Percentiles rank a stretch among this genome's conserved stretches.
Conservation (phyloP, 2,113 vertebrate genomes). For the Syngnathus scovelli region DNA sequence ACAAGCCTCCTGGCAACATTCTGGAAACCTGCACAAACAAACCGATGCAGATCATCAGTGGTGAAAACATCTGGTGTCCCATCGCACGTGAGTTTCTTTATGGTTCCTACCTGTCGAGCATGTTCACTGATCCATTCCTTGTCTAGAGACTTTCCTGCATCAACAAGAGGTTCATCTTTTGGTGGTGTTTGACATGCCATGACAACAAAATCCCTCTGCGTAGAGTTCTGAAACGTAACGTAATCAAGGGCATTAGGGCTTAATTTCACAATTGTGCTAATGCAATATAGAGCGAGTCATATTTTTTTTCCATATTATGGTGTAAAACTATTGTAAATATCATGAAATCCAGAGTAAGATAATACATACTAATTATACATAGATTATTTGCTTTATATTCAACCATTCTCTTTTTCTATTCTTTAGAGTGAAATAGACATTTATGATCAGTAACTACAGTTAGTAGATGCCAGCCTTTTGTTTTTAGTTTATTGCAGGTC, state of each 20-base stretch:
- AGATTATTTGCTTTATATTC: too few species aligned
- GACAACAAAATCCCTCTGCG: conserved; percentile 82
- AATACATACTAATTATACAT: too few species aligned
- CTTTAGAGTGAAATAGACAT: too few species aligned
- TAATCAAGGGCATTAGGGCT: neutral
- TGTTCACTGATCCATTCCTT: conserved; percentile 83
- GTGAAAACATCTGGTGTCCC: neutral
- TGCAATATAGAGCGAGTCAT: neutral
- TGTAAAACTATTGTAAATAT: too few species aligned
- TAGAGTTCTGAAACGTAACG: conserved; percentile 72
- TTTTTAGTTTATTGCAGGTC: neutral
- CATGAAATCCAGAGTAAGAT: too few species aligned
- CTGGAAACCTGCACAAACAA: conserved; percentile 76
- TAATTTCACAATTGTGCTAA: neutral
- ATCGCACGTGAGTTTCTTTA: neutral
- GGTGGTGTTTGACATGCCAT: conserved; percentile 79
- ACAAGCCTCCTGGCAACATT: conserved; percentile 88
- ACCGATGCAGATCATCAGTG: neutral
- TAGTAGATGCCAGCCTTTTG: neutral
- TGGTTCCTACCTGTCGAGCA: conserved; percentile 77
- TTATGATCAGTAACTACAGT: neutral
- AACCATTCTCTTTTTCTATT: too few species aligned
- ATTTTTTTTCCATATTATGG: neutral
- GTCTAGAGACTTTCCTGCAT: conserved; percentile 31
- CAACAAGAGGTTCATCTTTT: conserved; percentile 59